A percentile compares a stretch with the other conserved stretches of the same genome.
Evolutionary conservation across 2,113 vertebrate species (phyloP).

Genomic region (Spilogale gracilis): DNA sequence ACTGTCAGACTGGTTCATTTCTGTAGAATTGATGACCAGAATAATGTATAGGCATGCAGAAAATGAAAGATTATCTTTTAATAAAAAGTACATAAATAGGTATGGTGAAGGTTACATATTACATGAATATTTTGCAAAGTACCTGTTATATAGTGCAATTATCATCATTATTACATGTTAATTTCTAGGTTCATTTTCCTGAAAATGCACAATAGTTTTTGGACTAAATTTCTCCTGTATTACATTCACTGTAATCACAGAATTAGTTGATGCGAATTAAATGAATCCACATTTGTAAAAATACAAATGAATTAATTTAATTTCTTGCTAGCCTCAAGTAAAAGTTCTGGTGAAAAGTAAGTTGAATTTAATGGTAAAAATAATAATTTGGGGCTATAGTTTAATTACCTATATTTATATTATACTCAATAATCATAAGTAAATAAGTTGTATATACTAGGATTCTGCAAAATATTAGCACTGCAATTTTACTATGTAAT

Average conservation of each 20-base stretch:
- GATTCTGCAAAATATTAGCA: background rate
- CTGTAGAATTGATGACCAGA: background rate
- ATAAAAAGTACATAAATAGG: background rate
- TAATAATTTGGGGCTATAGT: background rate
- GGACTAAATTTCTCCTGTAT: background rate
- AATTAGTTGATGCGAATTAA: background rate
- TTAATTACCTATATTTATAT: background rate
- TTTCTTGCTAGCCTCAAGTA: background rate
- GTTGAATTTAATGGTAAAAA: slow-evolving; percentile 25
- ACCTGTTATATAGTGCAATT: background rate
- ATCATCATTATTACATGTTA: background rate
- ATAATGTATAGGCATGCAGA: background rate
- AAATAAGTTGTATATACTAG: background rate
- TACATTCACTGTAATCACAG: background rate
- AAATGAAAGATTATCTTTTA: background rate
- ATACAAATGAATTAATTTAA: background rate
- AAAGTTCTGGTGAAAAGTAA: background rate
- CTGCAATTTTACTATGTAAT: background rate
- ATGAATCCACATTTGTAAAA: background rate
- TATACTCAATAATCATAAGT: background rate
- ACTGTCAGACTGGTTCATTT: background rate
- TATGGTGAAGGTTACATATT: background rate
- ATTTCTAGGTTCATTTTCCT: background rate
- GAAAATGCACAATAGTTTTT: background rate
- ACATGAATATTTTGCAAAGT: background rate